Evolutionary conservation across 35 echinoderm and acorn worm species (phyloP), one percentile per base, ranked within the genome.

Genomic region (Holothuria glaberrima): DNA sequence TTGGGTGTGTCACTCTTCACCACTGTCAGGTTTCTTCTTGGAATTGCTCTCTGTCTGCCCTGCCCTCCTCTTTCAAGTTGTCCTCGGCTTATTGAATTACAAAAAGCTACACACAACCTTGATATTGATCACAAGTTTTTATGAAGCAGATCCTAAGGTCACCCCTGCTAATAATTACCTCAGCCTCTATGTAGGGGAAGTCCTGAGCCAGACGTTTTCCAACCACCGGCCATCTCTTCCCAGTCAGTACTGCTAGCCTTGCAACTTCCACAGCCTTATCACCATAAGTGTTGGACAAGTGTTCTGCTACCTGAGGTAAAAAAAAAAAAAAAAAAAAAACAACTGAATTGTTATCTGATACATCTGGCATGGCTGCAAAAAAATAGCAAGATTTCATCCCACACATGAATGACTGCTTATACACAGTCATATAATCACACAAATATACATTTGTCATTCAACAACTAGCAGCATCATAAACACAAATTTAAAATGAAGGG

Each of bases 151-250:
- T 12, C 20, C 50, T 17, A 5, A 54, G 50, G 5, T 5, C 16
- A 5, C 4, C 4, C 4, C 44, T 46, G 44, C 44, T 10, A 46
- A 4, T 17, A n/a, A 28, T 82, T 82, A 98, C 96, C 96, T 98
- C 96, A 26, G 96, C 96, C 89, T 98, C 96, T 38, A 98, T 92
- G 78, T 98, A 98, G 12, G 93, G 96, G 48, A 98, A 98, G 45
- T 98, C 90, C 74, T 98, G 85, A 48, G 88, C 84, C 1, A 98
- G 90, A 25, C 91, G 63, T 35, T 82, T 92, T 48, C 96, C 96
- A 33, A 98, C 96, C 21, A 98, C 93, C n/a, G 96, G 96, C 91
- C 93, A 93, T 79, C 96, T 58, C 27, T 91, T 94, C 0, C 96
- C 96, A n/a, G 96, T 98, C 90, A 98, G 41, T 22, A 90, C 90